These are phyloP conservation scores for Rhadinocentrus ornatus DNA, from an alignment of 2,797 vertebrate genomes.

Conservation along the genomic window DNA sequence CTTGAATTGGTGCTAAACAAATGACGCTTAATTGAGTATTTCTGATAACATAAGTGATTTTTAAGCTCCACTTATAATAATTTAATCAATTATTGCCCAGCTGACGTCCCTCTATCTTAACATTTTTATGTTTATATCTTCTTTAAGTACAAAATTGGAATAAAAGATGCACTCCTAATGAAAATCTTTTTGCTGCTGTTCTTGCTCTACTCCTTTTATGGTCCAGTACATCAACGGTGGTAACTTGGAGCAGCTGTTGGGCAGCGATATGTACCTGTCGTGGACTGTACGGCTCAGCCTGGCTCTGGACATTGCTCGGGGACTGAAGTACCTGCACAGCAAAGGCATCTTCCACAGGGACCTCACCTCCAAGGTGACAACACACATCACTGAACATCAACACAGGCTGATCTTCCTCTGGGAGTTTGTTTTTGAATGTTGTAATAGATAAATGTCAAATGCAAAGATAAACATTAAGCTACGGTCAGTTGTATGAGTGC, in stretches of 20 bases:
- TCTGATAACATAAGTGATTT: background rate
- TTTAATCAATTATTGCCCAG: background rate
- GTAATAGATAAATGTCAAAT: background rate
- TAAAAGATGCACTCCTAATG: background rate
- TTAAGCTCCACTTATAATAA: background rate
- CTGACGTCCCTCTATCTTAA: background rate
- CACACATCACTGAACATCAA: slow-evolving; percentile 6
- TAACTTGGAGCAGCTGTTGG: slow-evolving; percentile 95
- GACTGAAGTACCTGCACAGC: slow-evolving; percentile 93
- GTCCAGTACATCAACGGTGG: slow-evolving; percentile 94
- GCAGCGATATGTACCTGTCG: slow-evolving; percentile 86
- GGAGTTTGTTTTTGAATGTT: background rate
- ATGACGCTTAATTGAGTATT: background rate
- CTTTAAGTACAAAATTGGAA: background rate
- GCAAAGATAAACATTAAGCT: too few species aligned
- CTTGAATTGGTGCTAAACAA: background rate
- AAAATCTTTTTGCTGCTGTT: background rate
- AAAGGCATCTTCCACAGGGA: slow-evolving; percentile 96
- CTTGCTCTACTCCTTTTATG: background rate
- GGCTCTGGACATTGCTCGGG: slow-evolving; percentile 90
- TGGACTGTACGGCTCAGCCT: slow-evolving; percentile 87
- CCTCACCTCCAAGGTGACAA: slow-evolving; percentile 94
- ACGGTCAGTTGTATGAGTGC: background rate
- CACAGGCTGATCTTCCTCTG: slow-evolving; percentile 8
- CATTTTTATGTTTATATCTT: background rate